Evolutionary conservation across 2,888 invertebrate genomes (phyloP).

Genomic region (Synergus umbraculus): DNA sequence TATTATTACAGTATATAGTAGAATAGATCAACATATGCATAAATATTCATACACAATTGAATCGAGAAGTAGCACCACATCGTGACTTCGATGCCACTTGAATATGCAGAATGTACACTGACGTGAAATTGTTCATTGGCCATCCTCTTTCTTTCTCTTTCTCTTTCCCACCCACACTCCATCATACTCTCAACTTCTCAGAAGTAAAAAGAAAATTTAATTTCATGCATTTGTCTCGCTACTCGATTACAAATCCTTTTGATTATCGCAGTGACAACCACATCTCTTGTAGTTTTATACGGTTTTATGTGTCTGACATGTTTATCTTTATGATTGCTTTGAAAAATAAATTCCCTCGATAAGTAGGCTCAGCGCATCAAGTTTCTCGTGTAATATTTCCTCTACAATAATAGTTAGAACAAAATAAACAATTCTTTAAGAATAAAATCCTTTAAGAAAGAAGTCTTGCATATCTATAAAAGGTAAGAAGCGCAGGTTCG

Average conservation of each 20-base stretch:
- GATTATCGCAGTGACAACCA: slow-evolving; percentile 23
- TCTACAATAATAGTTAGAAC: not conserved
- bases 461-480: not conserved
- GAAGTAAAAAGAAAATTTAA: slow-evolving; percentile 31
- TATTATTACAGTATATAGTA: not conserved
- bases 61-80: slow-evolving; percentile 41
- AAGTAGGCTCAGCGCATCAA: slow-evolving; percentile 3
- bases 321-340: slow-evolving; percentile 7
- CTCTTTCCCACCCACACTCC: slow-evolving; percentile 25
- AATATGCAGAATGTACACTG: slow-evolving; percentile 55
- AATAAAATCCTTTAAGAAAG: not conserved
- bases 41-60: slow-evolving; percentile 35
- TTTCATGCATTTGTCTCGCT: slow-evolving; percentile 21
- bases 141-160: slow-evolving; percentile 29
- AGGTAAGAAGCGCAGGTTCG: not conserved
- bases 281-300: slow-evolving; percentile 14
- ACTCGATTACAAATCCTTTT: slow-evolving; percentile 37
- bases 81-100: slow-evolving; percentile 54
- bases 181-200: slow-evolving; percentile 12
- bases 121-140: slow-evolving; percentile 58
- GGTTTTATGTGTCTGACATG: slow-evolving; percentile 5
- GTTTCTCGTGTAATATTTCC: not conserved
- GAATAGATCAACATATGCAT: slow-evolving; percentile 11
- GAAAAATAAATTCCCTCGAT: slow-evolving; percentile 13
- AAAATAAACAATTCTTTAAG: not conserved